Base-by-base conservation (phyloP, 2,113 vertebrate genomes). In the Nansenia antarctica region DNA sequence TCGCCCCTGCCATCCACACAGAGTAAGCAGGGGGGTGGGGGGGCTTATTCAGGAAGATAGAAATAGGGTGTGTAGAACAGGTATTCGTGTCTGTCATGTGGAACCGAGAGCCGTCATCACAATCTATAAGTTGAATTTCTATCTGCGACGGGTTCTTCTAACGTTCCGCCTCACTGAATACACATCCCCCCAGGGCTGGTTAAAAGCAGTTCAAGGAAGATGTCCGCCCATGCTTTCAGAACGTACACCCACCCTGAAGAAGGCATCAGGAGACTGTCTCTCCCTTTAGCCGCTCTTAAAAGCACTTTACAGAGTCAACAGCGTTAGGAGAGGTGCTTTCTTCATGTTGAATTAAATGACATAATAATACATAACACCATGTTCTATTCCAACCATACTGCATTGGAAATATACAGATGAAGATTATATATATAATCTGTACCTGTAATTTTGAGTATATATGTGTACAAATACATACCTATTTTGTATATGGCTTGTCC, bases 401-500 rank as follows among this genome's bases (percentile, higher is more conserved):
- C 75, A 60, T 71, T 79, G 85, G 70, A 87, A 85, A 79, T 83
- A 82, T 74, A 84, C 80, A 76, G 69, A 83, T 35, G 58, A 74
- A 76, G 80, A 73, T 3, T 82, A 86, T 88, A 80, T 83, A 82
- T 70, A 12, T 63, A 74, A 47, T 26, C 52, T 27, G 42, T 59
- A 82, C 77, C 74, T 88, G 84, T 90, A 76, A 86, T 84, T 79
- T 85, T 78, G 62, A 86, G 82, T 90, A 87, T 88, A 87, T 85
- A 87, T 88, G 81, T 79, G 52, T 62, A 69, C 37, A 69, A 85
- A 87, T 77, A 68, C 80, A 90, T 86, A 86, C 85, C 73, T 89
- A 89, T 91, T 89, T 90, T 90, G 85, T 89, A 88, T 89, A 88
- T 88, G 80, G 82, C 83, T 88, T 88, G 76, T 78, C 82, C 30